phyloP scores from a whole-genome alignment of 1,140 invertebrate species.

The Onthophagus taurus region DNA sequence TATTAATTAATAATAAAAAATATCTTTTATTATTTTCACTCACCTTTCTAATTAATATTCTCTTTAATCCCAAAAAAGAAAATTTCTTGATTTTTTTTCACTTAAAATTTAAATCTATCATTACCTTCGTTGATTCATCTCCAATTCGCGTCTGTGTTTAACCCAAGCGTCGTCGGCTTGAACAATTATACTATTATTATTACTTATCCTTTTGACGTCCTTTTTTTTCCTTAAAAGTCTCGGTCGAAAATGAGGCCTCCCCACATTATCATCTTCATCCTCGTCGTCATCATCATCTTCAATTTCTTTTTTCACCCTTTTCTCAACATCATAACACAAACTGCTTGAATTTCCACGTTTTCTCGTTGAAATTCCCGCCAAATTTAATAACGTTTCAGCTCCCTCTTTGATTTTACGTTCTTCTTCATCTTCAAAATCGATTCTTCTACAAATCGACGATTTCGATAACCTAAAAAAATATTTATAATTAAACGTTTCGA shows the following conservation, averaged over 20 bases:
- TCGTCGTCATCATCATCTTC: constrained; percentile 12
- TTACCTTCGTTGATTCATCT: constrained; percentile 32
- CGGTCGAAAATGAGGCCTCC: constrained; percentile 31
- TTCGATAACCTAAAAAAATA: constrained; percentile 22
- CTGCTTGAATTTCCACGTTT: constrained; percentile 22
- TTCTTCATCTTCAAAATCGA: constrained; percentile 53
- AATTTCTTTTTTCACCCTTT: constrained; percentile 17
- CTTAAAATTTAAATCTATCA: constrained; percentile 14
- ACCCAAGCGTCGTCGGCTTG: constrained; percentile 30
- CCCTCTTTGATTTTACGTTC: constrained; percentile 68
- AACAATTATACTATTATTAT: constrained; percentile 23
- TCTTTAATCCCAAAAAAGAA: constrained; percentile 6
- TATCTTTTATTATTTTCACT: constrained; percentile 3
- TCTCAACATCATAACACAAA: constrained; percentile 16
- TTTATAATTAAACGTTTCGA: background rate
- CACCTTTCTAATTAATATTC: constrained; percentile 4
- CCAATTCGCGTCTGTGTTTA: constrained; percentile 30
- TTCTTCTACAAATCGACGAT: constrained; percentile 26
- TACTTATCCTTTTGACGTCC: constrained; percentile 24
- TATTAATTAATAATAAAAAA: no score
- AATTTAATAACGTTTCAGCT: constrained; percentile 65
- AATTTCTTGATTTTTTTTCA: background rate
- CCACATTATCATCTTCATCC: constrained; percentile 22
- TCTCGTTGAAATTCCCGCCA: constrained; percentile 46
- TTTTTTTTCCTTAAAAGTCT: constrained; percentile 29